Base-by-base conservation (phyloP, 2,888 invertebrate genomes). In the Dicyrtomina minuta region DNA sequence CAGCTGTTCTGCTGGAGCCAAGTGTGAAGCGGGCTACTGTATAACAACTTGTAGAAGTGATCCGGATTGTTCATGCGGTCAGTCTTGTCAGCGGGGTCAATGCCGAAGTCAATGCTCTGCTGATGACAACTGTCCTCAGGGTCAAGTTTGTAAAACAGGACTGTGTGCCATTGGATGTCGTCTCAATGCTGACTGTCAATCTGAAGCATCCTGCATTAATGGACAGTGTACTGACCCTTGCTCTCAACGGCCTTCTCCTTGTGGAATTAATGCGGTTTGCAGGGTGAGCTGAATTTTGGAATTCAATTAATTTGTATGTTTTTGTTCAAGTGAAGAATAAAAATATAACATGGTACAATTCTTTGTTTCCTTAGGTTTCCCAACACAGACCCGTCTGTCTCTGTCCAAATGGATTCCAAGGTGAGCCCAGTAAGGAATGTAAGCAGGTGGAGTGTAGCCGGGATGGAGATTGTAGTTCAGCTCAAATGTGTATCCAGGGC, bases 381-480 rank as follows among this genome's bases (percentile, higher is more conserved):
- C 89, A 90, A 75, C 94, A 93, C 81, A 86, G 90, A 51, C 89
- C 91, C 55, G 86, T 94, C 3, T 95, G 95, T 80, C 86, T 91
- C 70, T 95, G 95, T 80, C 92, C 92, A 0, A 91, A 91, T 79
- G 92, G 93, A 17, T 91, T 86, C 80, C 89, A 89, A 75, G 92
- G 92, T 0, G 91, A 93, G 80, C 91, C 93, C 0, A 87, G 86
- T 70, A 87, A 86, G 74, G 87, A 88, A 79, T 93, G 93, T 79
- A 86, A 87, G 72, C 86, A 89, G 73, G 88, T 90, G 74, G 91
- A 92, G 83, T 94, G 94, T 79, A 84, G 87, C 66, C 84, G 84
- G 60, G 88, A 92, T 80, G 85, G 86, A 10, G 92, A 93, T 79
- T 94, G 94, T 80, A 89, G 89, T 65, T 79, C 85, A 1, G 90